Evolutionary conservation across 2,888 invertebrate species (phyloP), one percentile per base, ranked within the genome.

Genomic region (Sisyra nigra): DNA sequence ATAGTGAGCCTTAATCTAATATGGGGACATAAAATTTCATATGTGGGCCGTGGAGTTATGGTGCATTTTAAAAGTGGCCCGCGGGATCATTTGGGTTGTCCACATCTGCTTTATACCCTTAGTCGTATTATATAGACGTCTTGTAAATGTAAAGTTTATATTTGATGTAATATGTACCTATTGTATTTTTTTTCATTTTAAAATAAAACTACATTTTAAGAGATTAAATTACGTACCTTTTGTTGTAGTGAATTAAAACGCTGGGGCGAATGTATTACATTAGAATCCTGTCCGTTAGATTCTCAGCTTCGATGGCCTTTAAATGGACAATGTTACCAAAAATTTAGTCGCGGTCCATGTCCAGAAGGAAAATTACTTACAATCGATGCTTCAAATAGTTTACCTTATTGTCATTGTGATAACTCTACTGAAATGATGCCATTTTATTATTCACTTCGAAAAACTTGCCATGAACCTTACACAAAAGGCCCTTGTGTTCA

Each of bases 391-490:
- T 69, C 78, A 47, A 71, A 72, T 4, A 29, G 24, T 9, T 57
- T 85, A 9, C 74, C 81, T 1, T 70, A 71, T 48, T 87, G 87
- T 57, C 69, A 63, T 59, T 61, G 59, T 48, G 53, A 51, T 42
- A 53, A 57, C 48, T 50, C 6, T 57, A 59, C 45, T 13, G 73
- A 72, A 11, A 69, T 69, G 41, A 58, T 68, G 46, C 61, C 59
- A 15, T 55, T 61, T 15, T 74, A 76, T 54, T 75, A 68, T 54
- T 80, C 76, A 71, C 54, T 68, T 1, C 67, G 59, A 6, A 69
- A 75, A n/a, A 74, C 79, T 2, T 88, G 88, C 55, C 80, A 83
- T 57, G 78, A 83, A 49, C 83, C 84, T 56, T 86, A 78, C 59
- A 80, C 84, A 1, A 69, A 71, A 49, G 88, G 88, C 0, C 87